Evolutionary conservation across 2,888 invertebrate genomes (phyloP).

Genomic region (Iselma pallidipennis): DNA sequence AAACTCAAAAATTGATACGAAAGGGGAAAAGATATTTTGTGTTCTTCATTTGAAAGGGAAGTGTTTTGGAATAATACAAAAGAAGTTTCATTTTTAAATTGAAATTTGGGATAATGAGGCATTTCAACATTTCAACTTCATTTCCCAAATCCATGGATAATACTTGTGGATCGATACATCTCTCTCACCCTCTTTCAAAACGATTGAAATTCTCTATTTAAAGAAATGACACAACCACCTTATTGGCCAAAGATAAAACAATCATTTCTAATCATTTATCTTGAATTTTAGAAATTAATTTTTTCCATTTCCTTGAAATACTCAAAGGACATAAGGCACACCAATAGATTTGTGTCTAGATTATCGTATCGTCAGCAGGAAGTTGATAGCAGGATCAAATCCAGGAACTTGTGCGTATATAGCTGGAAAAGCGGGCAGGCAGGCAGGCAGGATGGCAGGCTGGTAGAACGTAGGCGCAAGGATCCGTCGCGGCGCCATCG

Average conservation of each 20-base stretch:
- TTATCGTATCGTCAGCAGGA: constrained; percentile 1
- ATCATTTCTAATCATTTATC: background rate
- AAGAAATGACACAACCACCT: background rate
- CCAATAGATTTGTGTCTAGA: background rate
- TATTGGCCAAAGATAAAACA: background rate
- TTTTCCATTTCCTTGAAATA: background rate
- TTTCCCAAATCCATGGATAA: background rate
- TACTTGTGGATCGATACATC: background rate
- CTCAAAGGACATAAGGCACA: background rate
- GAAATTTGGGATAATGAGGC: background rate
- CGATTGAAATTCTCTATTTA: background rate
- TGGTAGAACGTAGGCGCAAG: constrained; percentile 35
- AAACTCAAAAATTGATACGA: background rate
- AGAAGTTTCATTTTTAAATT: background rate
- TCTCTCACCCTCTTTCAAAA: background rate
- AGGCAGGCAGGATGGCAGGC: constrained; percentile 15
- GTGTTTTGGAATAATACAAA: too few relatives aligned
- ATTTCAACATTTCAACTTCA: background rate
- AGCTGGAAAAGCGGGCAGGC: constrained; percentile 2
- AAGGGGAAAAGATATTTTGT: too few relatives aligned
- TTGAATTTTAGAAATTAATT: background rate
- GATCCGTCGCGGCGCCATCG: constrained; percentile 54
- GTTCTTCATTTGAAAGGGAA: too few relatives aligned
- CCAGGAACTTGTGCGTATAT: constrained; percentile 2
- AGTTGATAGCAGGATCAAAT: constrained; percentile 1